Percentiles rank a stretch among this genome's conserved stretches.
phyloP scores from a whole-genome alignment of 1,140 invertebrate genomes.

The Harpegnathos saltator region DNA sequence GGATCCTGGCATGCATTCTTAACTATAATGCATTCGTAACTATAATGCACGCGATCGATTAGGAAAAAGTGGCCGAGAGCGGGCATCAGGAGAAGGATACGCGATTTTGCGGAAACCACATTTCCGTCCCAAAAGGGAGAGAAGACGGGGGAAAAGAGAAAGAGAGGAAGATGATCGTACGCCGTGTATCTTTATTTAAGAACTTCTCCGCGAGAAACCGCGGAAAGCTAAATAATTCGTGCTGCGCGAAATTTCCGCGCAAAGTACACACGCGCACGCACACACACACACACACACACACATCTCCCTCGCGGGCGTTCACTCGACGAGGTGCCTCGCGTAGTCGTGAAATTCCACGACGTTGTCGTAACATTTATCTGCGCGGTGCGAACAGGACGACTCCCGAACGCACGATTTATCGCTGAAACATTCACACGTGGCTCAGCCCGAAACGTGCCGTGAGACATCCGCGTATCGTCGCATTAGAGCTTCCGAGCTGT shows the following conservation, averaged over 20 bases:
- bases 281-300: no score
- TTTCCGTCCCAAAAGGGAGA: background rate
- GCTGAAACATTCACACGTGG: conserved; percentile 51
- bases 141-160: no score
- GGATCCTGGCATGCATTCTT: conserved; percentile 27
- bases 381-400: conserved; percentile 49
- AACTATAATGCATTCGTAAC: conserved; percentile 1
- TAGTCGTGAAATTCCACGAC: conserved; percentile 51
- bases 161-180: no score
- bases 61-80: background rate
- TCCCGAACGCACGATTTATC: conserved; percentile 56
- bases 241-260: conserved; percentile 20
- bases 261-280: no score
- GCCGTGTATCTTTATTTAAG: background rate
- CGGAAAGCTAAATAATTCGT: conserved; percentile 36
- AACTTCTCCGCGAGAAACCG: background rate
- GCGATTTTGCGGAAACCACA: background rate
- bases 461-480: conserved; percentile 34
- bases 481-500: conserved; percentile 28
- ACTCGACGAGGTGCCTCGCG: conserved; percentile 45
- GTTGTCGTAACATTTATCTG: conserved; percentile 59
- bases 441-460: conserved; percentile 26
- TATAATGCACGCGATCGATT: background rate
- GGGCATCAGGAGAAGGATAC: no score
- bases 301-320: conserved; percentile 39